These are phyloP conservation scores for Capitella teleta DNA, from an alignment of 1,140 invertebrate genomes.

Conservation along the genomic window DNA sequence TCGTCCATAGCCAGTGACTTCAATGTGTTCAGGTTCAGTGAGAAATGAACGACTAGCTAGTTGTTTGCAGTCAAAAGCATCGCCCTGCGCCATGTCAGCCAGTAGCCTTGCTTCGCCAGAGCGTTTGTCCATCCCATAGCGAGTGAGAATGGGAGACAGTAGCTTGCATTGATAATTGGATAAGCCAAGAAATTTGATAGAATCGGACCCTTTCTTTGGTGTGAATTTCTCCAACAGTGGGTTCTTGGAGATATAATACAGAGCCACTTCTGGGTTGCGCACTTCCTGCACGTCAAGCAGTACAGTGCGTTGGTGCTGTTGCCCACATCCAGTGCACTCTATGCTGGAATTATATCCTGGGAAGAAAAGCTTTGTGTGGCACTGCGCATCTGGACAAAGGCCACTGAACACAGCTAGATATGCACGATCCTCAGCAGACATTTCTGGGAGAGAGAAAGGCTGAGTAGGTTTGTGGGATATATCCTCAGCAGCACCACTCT, in stretches of 20 bases:
- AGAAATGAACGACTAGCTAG: conserved; percentile 41
- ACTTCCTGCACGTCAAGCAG: conserved; percentile 22
- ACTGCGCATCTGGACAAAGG: conserved; percentile 36
- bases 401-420: conserved; percentile 25
- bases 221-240: conserved; percentile 24
- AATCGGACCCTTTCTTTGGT: conserved; percentile 33
- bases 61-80: conserved; percentile 42
- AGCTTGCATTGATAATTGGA: conserved; percentile 47
- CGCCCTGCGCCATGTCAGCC: conserved; percentile 37
- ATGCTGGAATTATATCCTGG: conserved; percentile 33
- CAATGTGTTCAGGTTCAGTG: conserved; percentile 40
- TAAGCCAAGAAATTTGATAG: conserved; percentile 39
- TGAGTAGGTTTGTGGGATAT: no score
- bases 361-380: conserved; percentile 34
- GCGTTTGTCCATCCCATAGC: conserved; percentile 43
- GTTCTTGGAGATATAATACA: conserved; percentile 29
- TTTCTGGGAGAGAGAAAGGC: no score
- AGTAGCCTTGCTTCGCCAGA: conserved; percentile 39
- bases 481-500: no score
- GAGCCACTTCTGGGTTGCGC: conserved; percentile 20
- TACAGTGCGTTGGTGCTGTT: conserved; percentile 24
- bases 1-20: conserved; percentile 41
- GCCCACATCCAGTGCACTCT: conserved; percentile 40
- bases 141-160: conserved; percentile 43
- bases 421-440: no score